Percentiles rank a stretch among this genome's conserved stretches.
Evolutionary conservation across 1,140 invertebrate genomes (phyloP).

Genomic region (Panagrolaimus sp.): DNA sequence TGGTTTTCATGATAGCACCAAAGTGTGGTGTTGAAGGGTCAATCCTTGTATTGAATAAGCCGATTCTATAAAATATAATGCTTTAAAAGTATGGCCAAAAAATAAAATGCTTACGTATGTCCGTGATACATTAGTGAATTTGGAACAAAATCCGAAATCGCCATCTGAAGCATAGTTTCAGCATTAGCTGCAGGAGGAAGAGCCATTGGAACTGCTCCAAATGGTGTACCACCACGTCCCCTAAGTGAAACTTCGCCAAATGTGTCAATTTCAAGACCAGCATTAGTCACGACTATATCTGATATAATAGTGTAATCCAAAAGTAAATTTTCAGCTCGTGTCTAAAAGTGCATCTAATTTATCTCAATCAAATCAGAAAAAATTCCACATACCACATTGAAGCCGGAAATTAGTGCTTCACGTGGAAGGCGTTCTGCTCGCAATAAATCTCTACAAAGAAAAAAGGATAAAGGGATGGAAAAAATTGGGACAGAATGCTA

Average conservation of each 20-base stretch:
- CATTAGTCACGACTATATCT: conserved; percentile 28
- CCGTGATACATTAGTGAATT: conserved; percentile 56
- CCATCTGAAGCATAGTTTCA: conserved; percentile 54
- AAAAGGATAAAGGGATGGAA: neutral
- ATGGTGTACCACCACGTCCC: conserved; percentile 45
- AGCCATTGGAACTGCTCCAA: conserved; percentile 35
- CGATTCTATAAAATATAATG: conserved; percentile 36
- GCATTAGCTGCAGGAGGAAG: conserved; percentile 41
- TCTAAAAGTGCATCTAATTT: conserved; percentile 21
- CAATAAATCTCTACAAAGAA: conserved; percentile 5
- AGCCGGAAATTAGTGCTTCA: conserved; percentile 22
- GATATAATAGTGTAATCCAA: conserved; percentile 48
- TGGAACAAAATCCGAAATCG: conserved; percentile 53
- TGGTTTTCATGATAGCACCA: conserved; percentile 55
- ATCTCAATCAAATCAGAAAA: neutral
- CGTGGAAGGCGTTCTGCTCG: conserved; percentile 4
- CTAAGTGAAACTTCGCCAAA: conserved; percentile 44
- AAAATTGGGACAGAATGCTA: neutral
- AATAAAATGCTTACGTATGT: conserved; percentile 37
- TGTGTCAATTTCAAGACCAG: conserved; percentile 50
- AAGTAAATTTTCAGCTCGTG: conserved; percentile 45
- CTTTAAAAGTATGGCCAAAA: too few species aligned
- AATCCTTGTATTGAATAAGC: conserved; percentile 53
- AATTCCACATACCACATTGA: conserved; percentile 31
- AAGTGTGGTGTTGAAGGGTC: conserved; percentile 55